Evolutionary conservation across 2,888 invertebrate genomes (phyloP).

Genomic region (Alloscopus bannaensis): DNA sequence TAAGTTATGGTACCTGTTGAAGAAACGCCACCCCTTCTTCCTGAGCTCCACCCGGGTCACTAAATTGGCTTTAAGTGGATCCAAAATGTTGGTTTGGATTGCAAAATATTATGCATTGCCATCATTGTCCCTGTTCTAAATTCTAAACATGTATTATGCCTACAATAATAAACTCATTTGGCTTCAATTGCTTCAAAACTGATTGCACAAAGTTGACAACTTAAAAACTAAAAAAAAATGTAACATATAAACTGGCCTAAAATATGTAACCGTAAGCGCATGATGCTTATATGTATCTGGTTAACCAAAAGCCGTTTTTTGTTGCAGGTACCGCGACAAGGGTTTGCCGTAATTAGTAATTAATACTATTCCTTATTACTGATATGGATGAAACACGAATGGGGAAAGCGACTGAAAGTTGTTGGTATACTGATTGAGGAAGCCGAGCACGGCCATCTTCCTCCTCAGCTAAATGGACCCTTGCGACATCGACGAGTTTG

Average conservation of each 20-base stretch:
- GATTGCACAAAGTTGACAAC: slow-evolving; percentile 59
- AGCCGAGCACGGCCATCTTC: background rate
- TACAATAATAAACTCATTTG: slow-evolving; percentile 40
- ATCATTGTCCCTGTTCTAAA: no score
- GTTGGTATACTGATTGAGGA: background rate
- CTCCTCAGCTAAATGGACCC: slow-evolving; percentile 57
- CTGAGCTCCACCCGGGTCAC: no score
- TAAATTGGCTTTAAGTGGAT: no score
- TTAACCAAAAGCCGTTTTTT: slow-evolving; percentile 8
- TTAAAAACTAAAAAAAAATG: background rate
- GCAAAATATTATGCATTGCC: background rate
- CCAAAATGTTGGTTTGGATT: no score
- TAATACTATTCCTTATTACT: slow-evolving; percentile 46
- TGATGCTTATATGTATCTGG: slow-evolving; percentile 25
- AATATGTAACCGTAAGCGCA: slow-evolving; percentile 48
- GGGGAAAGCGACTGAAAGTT: slow-evolving; percentile 13
- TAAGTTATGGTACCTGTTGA: no score
- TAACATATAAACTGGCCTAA: background rate
- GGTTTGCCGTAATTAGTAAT: slow-evolving; percentile 16
- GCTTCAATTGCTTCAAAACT: slow-evolving; percentile 40
- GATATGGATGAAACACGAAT: slow-evolving; percentile 38
- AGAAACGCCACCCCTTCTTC: no score
- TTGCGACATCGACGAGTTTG: slow-evolving; percentile 47
- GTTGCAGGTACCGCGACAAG: slow-evolving; percentile 54
- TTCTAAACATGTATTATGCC: background rate